phyloP scores from a whole-genome alignment of 2,888 invertebrate species.

The Platycnemis pennipes region DNA sequence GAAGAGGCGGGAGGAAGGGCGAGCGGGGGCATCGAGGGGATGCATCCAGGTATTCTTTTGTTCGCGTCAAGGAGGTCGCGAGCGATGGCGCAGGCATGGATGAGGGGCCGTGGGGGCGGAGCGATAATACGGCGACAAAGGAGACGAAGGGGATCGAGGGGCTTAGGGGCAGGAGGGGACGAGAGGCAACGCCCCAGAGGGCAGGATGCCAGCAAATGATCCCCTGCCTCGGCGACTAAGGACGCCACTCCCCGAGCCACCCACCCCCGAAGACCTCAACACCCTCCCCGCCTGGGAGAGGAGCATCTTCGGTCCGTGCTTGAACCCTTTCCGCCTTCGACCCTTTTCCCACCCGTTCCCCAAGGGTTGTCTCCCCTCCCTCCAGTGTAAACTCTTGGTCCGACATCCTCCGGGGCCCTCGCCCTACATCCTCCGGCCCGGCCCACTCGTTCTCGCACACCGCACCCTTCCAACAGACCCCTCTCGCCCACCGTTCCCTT shows the following conservation, averaged over 20 bases:
- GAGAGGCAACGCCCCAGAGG: not conserved
- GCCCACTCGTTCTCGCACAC: not conserved
- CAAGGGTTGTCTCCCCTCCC: not conserved
- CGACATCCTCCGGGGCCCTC: not conserved
- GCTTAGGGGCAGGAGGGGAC: not conserved
- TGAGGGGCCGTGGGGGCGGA: not conserved
- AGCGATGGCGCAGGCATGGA: not conserved
- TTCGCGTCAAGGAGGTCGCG: not conserved
- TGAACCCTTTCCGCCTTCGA: not conserved
- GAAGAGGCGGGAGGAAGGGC: not conserved
- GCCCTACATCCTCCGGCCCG: not conserved
- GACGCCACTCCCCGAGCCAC: not conserved
- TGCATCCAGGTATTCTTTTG: not conserved
- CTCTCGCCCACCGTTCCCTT: not conserved
- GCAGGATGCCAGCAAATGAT: slow-evolving; percentile 44
- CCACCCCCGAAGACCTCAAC: not conserved
- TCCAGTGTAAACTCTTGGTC: slow-evolving; percentile 18
- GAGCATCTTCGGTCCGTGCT: not conserved
- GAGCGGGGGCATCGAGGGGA: not conserved
- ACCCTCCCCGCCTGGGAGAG: slow-evolving; percentile 16
- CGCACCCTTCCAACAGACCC: not conserved
- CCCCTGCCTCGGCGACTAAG: not conserved
- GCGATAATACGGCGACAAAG: not conserved
- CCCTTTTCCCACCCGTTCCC: not conserved
- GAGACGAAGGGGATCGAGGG: not conserved